These are phyloP conservation scores for Mesocricetus auratus DNA, from an alignment of 2,113 vertebrate species.

Conservation along the genomic window DNA sequence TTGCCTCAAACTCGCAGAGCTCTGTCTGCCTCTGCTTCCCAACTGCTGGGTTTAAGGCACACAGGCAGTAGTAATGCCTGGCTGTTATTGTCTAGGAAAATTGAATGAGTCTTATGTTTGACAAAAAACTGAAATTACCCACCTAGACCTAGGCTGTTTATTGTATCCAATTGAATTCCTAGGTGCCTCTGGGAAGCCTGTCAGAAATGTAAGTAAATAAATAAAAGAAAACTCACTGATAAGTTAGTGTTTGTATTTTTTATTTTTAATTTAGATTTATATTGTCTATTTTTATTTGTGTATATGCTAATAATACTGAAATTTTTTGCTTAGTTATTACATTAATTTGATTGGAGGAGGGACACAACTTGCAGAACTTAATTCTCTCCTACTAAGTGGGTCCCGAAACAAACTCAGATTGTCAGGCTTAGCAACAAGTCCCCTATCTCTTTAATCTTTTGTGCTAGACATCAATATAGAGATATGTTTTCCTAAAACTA, in stretches of 20 bases:
- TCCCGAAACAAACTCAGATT: not conserved
- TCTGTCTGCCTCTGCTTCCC: not conserved
- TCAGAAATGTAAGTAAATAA: not conserved
- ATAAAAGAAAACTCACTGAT: conserved; percentile 11
- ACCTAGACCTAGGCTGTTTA: not conserved
- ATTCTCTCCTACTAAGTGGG: not conserved
- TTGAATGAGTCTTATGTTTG: not conserved
- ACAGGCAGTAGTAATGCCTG: not conserved
- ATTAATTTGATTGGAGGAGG: not conserved
- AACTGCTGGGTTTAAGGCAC: not conserved
- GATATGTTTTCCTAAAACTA: not conserved
- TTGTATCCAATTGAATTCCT: not conserved
- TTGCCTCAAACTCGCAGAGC: not conserved
- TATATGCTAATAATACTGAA: not conserved
- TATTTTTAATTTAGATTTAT: conserved; percentile 41
- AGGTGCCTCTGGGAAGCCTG: not conserved
- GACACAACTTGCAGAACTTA: not conserved
- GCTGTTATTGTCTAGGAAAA: not conserved
- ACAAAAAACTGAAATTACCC: conserved; percentile 10
- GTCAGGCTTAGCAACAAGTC: not conserved
- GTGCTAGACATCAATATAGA: not conserved
- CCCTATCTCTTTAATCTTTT: not conserved
- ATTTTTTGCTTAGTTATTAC: not conserved
- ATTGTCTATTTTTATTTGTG: not conserved
- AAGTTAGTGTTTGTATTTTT: not conserved